Evolutionary conservation across 2,888 invertebrate species (phyloP).

Genomic region (Meteorus cinctellus): DNA sequence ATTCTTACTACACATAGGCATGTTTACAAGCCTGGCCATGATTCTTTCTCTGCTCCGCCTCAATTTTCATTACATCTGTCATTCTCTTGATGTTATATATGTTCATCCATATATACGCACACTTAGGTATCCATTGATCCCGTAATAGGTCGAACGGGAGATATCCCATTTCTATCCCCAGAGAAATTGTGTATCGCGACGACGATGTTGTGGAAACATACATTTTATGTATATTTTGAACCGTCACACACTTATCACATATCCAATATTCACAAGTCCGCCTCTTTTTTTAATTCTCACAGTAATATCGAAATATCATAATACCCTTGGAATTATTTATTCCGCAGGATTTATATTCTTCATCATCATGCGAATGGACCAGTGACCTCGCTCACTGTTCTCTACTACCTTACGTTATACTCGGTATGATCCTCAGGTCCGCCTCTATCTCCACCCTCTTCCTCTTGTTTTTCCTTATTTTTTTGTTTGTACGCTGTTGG

Average conservation of each 20-base stretch:
- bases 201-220: not conserved
- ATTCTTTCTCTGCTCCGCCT: conserved; percentile 18
- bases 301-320: not conserved
- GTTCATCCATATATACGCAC: not conserved
- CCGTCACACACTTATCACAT: not conserved
- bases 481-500: conserved; percentile 29
- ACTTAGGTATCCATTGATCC: conserved; percentile 24
- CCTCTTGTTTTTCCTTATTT: conserved; percentile 34
- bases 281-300: conserved; percentile 20
- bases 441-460: conserved; percentile 33
- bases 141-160: conserved; percentile 2
- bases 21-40: conserved; percentile 26
- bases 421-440: not conserved
- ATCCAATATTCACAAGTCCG: conserved; percentile 26
- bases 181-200: conserved; percentile 6
- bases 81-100: conserved; percentile 4
- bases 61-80: conserved; percentile 31
- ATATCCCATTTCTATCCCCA: conserved; percentile 14
- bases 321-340: not conserved
- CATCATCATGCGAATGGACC: not conserved
- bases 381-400: not conserved
- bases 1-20: not conserved
- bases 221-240: not conserved
- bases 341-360: conserved; percentile 28
- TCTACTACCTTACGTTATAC: not conserved